Evolutionary conservation across 1,140 invertebrate genomes (phyloP), one percentile per base, ranked within the genome.

Genomic region (Chionoecetes opilio): DNA sequence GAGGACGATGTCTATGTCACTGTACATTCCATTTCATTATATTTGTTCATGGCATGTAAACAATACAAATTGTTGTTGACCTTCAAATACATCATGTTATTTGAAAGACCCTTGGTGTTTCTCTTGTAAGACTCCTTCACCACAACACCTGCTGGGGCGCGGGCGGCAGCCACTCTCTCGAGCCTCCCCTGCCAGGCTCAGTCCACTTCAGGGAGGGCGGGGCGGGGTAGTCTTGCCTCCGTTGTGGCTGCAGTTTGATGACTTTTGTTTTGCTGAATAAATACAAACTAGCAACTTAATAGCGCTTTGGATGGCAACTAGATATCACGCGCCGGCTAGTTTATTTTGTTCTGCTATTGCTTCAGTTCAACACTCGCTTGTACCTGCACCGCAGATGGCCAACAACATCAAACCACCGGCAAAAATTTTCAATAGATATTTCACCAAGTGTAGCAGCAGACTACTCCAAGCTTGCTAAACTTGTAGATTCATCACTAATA

Each of bases 61-160:
- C 93, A 96, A 96, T 96, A 96, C 95, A 96, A 95, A 95, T 96
- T 96, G 95, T 96, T 96, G 95, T 96, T 96, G 95, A 94, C 94
- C 95, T 96, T 96, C 95, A 96, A 96, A 96, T 96, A 96, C 95
- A 96, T 96, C 88, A 96, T 96, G 93, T 95, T 96, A 96, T 94
- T 96, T 96, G 94, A 96, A 96, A 96, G 92, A 95, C 94, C 89
- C 75, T 95, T 87, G 94, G 93, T 95, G 93, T 96, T 93, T 94
- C 95, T 96, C 94, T 96, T 90, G 95, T 93, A 94, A 88, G 91
- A 93, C 92, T 96, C 95, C 94, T 95, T 89, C 90, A 53, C 82
- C 32, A 92, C 26, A 82, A 90, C 82, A 41, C 46, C 11, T 84
- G 63, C 84, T 63, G 46, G 63, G 82, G 46, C 53, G 29, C 82